These are phyloP conservation scores for Ascaphus truei DNA, from an alignment of 2,113 vertebrate species.

Conservation along the genomic window DNA sequence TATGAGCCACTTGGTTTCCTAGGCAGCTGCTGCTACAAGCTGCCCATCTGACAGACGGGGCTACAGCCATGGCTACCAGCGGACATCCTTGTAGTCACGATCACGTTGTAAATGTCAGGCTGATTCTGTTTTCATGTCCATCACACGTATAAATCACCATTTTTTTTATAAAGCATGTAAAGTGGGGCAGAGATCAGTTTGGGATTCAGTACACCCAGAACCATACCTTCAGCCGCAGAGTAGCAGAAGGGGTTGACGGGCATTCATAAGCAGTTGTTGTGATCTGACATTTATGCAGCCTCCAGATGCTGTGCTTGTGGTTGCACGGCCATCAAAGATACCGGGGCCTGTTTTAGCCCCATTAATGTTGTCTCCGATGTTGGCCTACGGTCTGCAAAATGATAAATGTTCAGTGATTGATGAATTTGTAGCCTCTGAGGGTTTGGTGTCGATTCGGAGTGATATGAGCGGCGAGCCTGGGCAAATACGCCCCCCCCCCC, in stretches of 20 bases:
- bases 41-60: slow-evolving; percentile 59
- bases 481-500: not conserved
- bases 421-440: slow-evolving; percentile 63
- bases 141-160: slow-evolving; percentile 56
- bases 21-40: slow-evolving; percentile 61
- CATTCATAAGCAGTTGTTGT: slow-evolving; percentile 50
- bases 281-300: slow-evolving; percentile 66
- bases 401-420: slow-evolving; percentile 75
- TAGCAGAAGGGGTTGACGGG: slow-evolving; percentile 51
- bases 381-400: slow-evolving; percentile 61
- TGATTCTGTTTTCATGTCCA: slow-evolving; percentile 47
- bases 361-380: slow-evolving; percentile 61
- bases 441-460: slow-evolving; percentile 42
- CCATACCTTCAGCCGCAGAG: slow-evolving; percentile 51
- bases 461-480: slow-evolving; percentile 43
- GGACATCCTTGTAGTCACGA: slow-evolving; percentile 57
- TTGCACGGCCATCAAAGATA: slow-evolving; percentile 59
- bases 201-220: slow-evolving; percentile 50
- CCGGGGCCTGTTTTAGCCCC: slow-evolving; percentile 52
- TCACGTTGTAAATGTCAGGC: slow-evolving; percentile 59
- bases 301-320: slow-evolving; percentile 55
- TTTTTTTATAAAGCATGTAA: slow-evolving; percentile 63
- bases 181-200: slow-evolving; percentile 59
- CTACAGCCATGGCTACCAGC: slow-evolving; percentile 58
- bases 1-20: slow-evolving; percentile 62